Percentiles rank a stretch among this genome's conserved stretches.
These are phyloP conservation scores for Cranoglanis bouderius DNA, from an alignment of 2,113 vertebrate genomes.

Conservation along the genomic window DNA sequence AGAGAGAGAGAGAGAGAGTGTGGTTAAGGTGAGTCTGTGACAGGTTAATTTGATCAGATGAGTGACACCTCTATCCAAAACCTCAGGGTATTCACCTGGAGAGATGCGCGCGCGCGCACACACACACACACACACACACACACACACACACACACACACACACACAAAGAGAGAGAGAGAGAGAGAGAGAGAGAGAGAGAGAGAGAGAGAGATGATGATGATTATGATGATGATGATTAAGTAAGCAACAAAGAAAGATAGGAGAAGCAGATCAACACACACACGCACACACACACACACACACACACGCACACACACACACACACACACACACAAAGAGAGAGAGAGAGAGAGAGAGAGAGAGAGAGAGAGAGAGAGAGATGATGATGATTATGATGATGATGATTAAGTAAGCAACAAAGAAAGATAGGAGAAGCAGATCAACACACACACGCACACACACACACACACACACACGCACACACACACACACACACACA, in stretches of 20 bases:
- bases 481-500: conserved; percentile 9
- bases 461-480: conserved; percentile 12
- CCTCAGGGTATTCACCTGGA: conserved; percentile 80
- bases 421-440: background rate
- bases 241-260: background rate
- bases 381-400: no score
- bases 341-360: background rate
- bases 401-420: background rate
- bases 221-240: no score
- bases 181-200: background rate
- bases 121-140: conserved; percentile 16
- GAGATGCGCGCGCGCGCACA: background rate
- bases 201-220: background rate
- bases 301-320: conserved; percentile 16
- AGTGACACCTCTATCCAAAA: conserved; percentile 67
- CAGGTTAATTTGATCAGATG: conserved; percentile 79
- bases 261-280: background rate
- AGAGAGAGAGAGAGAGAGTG: background rate
- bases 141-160: conserved; percentile 4
- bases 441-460: background rate
- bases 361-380: no score
- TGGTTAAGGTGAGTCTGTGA: conserved; percentile 63
- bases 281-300: background rate
- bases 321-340: conserved; percentile 9
- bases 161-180: background rate